Percentiles rank a stretch among this genome's conserved stretches.
phyloP scores from a whole-genome alignment of 2,797 vertebrate genomes.

The Arremon aurantiirostris region DNA sequence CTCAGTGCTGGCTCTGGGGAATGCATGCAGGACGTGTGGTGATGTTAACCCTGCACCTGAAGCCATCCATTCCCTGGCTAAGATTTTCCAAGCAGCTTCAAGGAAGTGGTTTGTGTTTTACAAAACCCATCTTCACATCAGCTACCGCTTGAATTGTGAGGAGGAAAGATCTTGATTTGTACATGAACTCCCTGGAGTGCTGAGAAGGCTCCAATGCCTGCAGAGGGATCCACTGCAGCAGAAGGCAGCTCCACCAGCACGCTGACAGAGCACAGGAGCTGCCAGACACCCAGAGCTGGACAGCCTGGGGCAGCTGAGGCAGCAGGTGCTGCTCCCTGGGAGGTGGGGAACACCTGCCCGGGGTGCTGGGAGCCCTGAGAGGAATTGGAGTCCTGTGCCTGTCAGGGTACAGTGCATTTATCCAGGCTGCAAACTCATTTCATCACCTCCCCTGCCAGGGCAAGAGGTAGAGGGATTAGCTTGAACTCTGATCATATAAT shows the following conservation, averaged over 20 bases:
- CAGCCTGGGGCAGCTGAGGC: not conserved
- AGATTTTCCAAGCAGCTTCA: not conserved
- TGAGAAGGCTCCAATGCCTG: not conserved
- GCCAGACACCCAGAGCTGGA: not conserved
- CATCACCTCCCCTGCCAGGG: not conserved
- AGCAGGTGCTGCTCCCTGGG: not conserved
- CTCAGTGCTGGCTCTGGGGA: not conserved
- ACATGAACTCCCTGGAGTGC: not conserved
- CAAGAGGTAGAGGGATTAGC: conserved; percentile 35
- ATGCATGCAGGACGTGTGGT: not conserved
- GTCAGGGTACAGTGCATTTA: not conserved
- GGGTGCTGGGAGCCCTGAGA: not conserved
- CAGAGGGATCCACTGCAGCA: not conserved
- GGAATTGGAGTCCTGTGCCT: not conserved
- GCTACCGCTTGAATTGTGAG: not conserved
- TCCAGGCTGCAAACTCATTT: not conserved
- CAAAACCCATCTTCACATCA: not conserved
- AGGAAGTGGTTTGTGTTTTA: not conserved
- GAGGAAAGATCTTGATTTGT: not conserved
- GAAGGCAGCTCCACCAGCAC: not conserved
- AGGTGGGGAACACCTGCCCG: not conserved
- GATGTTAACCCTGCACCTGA: not conserved
- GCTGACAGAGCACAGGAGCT: not conserved
- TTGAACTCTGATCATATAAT: conserved; percentile 36
- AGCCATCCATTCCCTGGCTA: not conserved